phyloP scores from a whole-genome alignment of 2,888 invertebrate species.

The Isoperla grammatica region DNA sequence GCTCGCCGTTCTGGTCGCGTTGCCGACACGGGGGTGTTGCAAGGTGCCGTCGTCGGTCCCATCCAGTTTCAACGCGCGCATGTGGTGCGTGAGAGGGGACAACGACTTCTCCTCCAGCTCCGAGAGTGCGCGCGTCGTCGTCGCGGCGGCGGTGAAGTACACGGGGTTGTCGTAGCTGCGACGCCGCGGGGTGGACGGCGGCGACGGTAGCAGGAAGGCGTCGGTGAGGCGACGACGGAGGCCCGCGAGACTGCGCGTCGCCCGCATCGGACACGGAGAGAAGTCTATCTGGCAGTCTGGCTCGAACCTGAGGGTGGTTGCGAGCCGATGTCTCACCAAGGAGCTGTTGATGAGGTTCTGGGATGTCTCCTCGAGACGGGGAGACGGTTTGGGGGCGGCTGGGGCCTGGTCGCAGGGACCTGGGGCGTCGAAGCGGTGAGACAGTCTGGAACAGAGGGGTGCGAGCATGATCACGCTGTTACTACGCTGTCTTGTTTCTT shows the following conservation, averaged over 20 bases:
- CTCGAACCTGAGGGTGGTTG: slow-evolving; percentile 38
- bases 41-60: neutral
- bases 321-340: neutral
- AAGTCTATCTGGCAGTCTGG: slow-evolving; percentile 54
- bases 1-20: neutral
- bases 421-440: neutral
- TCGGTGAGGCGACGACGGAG: slow-evolving; percentile 48
- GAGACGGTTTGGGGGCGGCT: slow-evolving; percentile 20
- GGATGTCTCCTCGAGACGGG: neutral
- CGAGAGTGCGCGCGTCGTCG: neutral
- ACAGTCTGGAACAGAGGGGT: no score
- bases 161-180: slow-evolving; percentile 46
- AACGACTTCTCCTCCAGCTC: slow-evolving; percentile 7
- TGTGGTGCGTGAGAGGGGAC: slow-evolving; percentile 17
- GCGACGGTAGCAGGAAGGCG: slow-evolving; percentile 35
- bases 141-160: slow-evolving; percentile 46
- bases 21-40: neutral
- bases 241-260: slow-evolving; percentile 47
- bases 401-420: slow-evolving; percentile 24
- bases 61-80: slow-evolving; percentile 19
- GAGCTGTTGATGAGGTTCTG: slow-evolving; percentile 11
- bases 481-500: no score
- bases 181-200: neutral
- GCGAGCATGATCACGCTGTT: no score
- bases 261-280: slow-evolving; percentile 41